These are phyloP conservation scores for Micoletzkya japonica DNA, from an alignment of 2,888 invertebrate genomes.

Conservation along the genomic window DNA sequence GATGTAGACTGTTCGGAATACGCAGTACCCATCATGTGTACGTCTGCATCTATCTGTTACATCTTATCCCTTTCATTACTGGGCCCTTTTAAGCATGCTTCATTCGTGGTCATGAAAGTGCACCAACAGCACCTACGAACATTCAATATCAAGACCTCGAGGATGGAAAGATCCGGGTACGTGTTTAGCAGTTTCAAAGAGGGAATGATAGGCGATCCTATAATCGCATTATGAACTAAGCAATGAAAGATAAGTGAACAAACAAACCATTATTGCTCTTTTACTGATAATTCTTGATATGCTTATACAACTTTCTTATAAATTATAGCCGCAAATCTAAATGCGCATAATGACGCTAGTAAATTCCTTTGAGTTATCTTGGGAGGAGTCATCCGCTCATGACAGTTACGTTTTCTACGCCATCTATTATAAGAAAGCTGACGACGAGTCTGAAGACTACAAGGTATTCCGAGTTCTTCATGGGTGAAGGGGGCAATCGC, in stretches of 20 bases:
- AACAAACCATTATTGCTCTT: too few species aligned
- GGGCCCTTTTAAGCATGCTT: constrained; percentile 19
- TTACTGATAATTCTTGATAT: too few species aligned
- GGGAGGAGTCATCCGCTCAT: constrained; percentile 32
- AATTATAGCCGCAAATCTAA: too few species aligned
- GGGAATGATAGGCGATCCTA: background rate
- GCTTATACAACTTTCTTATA: too few species aligned
- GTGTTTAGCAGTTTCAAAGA: background rate
- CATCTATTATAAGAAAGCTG: constrained; percentile 38
- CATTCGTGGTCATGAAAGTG: constrained; percentile 5
- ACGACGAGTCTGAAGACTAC: constrained; percentile 31
- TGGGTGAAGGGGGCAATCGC: background rate
- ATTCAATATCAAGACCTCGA: background rate
- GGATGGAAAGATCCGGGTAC: background rate
- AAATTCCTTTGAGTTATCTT: too few species aligned
- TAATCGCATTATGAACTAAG: background rate
- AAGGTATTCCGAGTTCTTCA: constrained; percentile 5
- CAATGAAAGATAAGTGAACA: constrained; percentile 21
- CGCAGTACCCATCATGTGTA: constrained; percentile 14
- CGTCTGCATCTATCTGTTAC: too few species aligned
- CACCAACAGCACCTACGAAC: constrained; percentile 11
- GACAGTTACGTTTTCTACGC: constrained; percentile 41
- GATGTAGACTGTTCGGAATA: constrained; percentile 9
- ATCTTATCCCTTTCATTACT: background rate
- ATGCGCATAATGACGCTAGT: too few species aligned